Percentiles rank a stretch among this genome's conserved stretches.
Evolutionary conservation across 35 echinoderm and acorn worm species (phyloP).

Genomic region (Anneissia japonica): DNA sequence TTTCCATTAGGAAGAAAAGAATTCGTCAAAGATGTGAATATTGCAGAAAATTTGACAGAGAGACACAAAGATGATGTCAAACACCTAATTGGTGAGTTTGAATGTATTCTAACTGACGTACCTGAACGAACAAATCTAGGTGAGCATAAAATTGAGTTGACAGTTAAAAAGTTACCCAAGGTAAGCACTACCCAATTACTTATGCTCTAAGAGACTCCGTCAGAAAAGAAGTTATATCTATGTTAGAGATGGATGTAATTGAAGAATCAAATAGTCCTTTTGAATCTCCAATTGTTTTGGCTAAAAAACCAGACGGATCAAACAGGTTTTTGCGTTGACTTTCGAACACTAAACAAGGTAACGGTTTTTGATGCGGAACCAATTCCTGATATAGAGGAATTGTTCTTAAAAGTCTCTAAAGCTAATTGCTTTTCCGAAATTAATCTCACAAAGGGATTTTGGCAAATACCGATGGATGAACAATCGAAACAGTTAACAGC

Average conservation of each 20-base stretch:
- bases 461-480: background rate
- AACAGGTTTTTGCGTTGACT: background rate
- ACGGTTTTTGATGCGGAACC: slow-evolving; percentile 25
- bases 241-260: slow-evolving; percentile 2
- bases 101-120: background rate
- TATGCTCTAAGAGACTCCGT: background rate
- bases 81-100: background rate
- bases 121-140: background rate
- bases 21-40: background rate
- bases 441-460: slow-evolving; percentile 18
- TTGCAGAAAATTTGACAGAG: background rate
- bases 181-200: background rate
- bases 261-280: background rate
- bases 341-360: background rate
- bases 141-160: background rate
- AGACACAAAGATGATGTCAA: background rate
- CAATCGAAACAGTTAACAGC: background rate
- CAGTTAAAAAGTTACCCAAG: background rate
- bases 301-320: slow-evolving; percentile 7
- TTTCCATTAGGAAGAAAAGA: background rate
- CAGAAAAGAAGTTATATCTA: background rate
- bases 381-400: background rate
- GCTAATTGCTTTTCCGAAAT: slow-evolving; percentile 5
- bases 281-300: background rate
- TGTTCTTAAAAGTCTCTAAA: background rate